Evolutionary conservation across 2,113 vertebrate genomes (phyloP).

Genomic region (Ceyx cyanopectus): DNA sequence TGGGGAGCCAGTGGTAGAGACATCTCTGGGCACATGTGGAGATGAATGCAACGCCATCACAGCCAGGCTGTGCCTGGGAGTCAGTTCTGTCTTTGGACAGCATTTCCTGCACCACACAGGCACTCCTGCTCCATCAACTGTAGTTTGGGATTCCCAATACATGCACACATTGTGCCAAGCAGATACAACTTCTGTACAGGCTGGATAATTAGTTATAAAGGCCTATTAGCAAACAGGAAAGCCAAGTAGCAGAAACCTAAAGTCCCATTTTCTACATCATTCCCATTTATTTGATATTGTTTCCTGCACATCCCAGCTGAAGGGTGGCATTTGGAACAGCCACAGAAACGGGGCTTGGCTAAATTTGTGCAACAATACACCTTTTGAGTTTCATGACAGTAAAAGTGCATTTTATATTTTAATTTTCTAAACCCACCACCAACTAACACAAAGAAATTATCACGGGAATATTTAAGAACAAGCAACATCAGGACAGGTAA

Average conservation of each 20-base stretch:
- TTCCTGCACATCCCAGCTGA: not conserved
- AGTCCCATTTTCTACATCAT: not conserved
- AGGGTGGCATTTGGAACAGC: not conserved
- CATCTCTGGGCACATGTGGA: not conserved
- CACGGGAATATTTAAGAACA: not conserved
- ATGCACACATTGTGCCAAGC: accelerated
- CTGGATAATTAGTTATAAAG: not conserved
- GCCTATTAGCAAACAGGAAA: not conserved
- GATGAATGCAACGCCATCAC: accelerated
- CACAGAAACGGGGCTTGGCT: not conserved
- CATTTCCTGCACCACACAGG: accelerated
- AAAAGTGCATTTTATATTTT: not conserved
- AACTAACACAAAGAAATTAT: not conserved
- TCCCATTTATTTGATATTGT: not conserved
- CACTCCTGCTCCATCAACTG: not conserved
- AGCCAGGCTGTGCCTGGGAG: not conserved
- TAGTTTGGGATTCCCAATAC: not conserved
- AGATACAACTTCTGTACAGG: not conserved
- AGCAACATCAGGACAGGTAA: not conserved
- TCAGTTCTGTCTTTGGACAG: not conserved
- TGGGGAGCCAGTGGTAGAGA: no score
- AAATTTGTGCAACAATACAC: not conserved
- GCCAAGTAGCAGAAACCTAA: not conserved
- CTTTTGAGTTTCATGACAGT: not conserved
- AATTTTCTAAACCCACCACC: not conserved